phyloP scores from a whole-genome alignment of 2,113 vertebrate species.

The Pelvicachromis taeniatus region DNA sequence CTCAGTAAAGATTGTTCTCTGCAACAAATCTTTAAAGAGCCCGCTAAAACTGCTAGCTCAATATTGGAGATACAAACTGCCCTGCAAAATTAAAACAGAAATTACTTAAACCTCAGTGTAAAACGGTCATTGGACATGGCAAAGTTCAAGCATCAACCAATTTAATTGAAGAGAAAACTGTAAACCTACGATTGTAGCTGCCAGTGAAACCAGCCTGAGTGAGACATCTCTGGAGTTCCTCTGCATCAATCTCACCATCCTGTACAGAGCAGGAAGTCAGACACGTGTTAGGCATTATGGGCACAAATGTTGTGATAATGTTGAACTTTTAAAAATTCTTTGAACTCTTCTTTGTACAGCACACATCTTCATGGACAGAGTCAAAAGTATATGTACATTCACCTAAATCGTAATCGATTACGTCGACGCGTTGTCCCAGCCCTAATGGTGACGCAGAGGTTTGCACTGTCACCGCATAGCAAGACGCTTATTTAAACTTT shows the following conservation, averaged over 20 bases:
- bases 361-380: no score
- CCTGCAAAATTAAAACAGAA: background rate
- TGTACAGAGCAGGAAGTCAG: conserved; percentile 15
- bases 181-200: conserved; percentile 78
- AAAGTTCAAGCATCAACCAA: background rate
- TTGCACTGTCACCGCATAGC: background rate
- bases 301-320: no score
- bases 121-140: background rate
- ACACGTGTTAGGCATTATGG: no score
- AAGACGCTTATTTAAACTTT: background rate
- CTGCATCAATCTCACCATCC: conserved; percentile 84
- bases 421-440: background rate
- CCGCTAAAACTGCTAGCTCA: background rate
- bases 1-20: background rate
- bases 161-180: background rate
- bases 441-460: background rate
- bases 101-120: background rate
- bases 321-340: no score
- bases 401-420: background rate
- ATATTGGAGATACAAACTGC: background rate
- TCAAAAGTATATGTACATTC: background rate
- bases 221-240: conserved; percentile 86
- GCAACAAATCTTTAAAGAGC: background rate
- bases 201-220: conserved; percentile 83
- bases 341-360: no score